Conservation (phyloP, 2,113 vertebrate species). For the Trogon melanurus region DNA sequence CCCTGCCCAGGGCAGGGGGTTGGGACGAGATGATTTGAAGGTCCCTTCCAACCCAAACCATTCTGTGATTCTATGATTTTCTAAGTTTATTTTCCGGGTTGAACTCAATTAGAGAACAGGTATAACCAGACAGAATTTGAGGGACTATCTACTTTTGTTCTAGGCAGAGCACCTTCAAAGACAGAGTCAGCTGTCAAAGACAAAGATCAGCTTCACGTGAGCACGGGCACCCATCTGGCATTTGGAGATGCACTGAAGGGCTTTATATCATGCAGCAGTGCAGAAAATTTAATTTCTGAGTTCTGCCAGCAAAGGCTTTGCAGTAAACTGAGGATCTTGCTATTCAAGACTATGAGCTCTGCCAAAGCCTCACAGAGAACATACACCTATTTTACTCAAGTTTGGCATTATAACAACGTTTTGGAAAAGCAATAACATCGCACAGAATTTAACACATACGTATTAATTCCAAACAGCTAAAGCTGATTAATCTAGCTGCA, state of each 20-base stretch:
- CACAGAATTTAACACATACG: background rate
- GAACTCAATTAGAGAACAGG: background rate
- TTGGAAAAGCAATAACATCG: background rate
- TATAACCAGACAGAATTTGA: background rate
- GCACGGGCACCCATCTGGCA: rapidly evolving
- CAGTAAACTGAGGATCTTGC: background rate
- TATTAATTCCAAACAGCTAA: background rate
- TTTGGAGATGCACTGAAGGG: background rate
- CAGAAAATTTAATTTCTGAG: background rate
- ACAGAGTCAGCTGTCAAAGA: too few relatives aligned
- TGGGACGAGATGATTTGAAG: too few relatives aligned
- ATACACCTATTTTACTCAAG: background rate
- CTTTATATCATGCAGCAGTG: background rate
- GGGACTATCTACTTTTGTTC: background rate
- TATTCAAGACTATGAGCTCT: background rate
- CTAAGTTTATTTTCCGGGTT: background rate
- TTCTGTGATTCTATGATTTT: background rate
- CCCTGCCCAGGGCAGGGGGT: too few relatives aligned
- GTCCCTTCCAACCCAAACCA: too few relatives aligned
- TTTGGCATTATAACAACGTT: background rate
- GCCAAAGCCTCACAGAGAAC: background rate
- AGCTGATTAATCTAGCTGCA: background rate
- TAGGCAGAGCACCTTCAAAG: background rate
- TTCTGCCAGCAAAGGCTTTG: background rate
- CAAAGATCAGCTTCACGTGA: background rate